A percentile compares a stretch with the other conserved stretches of the same genome.
phyloP scores from a whole-genome alignment of 2,888 invertebrate species.

The Pseudanteris insignis region DNA sequence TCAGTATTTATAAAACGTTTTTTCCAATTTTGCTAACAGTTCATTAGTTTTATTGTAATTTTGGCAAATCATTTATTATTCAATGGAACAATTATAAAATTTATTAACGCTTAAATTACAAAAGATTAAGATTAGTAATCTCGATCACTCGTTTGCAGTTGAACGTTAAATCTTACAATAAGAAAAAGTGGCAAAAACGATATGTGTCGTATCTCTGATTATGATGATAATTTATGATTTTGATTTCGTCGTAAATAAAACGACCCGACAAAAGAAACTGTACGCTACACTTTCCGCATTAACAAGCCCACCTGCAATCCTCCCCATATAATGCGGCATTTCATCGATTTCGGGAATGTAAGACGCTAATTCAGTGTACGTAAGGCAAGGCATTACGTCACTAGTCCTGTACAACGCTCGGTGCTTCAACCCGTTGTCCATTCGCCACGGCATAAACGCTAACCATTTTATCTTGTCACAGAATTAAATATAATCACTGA shows the following conservation, averaged over 20 bases:
- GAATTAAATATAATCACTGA: constrained; percentile 14
- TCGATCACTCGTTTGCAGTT: too few relatives aligned
- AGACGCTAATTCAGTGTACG: constrained; percentile 40
- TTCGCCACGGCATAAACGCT: constrained; percentile 14
- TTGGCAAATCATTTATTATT: too few relatives aligned
- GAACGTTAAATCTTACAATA: too few relatives aligned
- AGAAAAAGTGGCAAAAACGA: too few relatives aligned
- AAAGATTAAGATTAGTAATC: too few relatives aligned
- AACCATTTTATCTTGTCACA: constrained; percentile 1
- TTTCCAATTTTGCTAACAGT: too few relatives aligned
- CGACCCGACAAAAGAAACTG: constrained; percentile 19
- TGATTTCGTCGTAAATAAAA: constrained; percentile 21
- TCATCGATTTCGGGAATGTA: constrained; percentile 44
- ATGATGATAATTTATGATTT: constrained; percentile 8
- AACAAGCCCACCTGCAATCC: constrained; percentile 36
- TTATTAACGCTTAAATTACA: too few relatives aligned
- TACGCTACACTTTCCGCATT: constrained; percentile 36
- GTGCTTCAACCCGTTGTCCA: constrained; percentile 29
- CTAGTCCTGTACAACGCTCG: constrained; percentile 15
- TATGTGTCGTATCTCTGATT: too few relatives aligned
- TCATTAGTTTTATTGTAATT: too few relatives aligned
- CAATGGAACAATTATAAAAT: too few relatives aligned
- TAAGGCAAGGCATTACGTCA: constrained; percentile 28
- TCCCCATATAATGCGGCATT: constrained; percentile 43
- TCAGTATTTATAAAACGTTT: too few relatives aligned